Base-by-base conservation (phyloP, 2,113 vertebrate species). In the Hippopotamus amphibius region DNA sequence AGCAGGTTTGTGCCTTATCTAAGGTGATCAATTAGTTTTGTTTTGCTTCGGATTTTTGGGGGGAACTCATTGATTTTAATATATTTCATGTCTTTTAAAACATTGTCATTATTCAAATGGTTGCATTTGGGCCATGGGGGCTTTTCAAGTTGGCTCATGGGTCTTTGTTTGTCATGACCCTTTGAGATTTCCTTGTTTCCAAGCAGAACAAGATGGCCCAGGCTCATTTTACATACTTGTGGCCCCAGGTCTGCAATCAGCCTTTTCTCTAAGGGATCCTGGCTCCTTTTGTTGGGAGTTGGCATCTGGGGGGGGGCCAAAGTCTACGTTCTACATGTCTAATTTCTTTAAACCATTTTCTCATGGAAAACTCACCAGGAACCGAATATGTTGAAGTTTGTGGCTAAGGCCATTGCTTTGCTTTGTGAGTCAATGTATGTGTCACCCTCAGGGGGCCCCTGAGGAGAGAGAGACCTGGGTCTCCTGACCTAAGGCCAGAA, bases 21-120 rank as follows among this genome's bases (percentile, higher is more conserved):
- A 93, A 86, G 79, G 50, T 94, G 82, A 89, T 79, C 30, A n/a
- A 80, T 89, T 89, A 77, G 83, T 93, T 93, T 90, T 68, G 86
- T 92, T 92, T 88, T 88, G 68, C 77, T 93, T 94, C 43, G 59
- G 24, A 30, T 83, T 8, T 57, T 81, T 84, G 92, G 10, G 3
- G 69, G 26, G 53, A 89, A 84, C 66, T 43, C 26, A 53, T 30
- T 24, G 82, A 88, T 79, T 84, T 85, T 94, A 80, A 90, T 97
- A 4, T 65, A 77, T 76, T 77, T 81, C 37, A 50, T n/a, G 65
- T 81, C 22, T 91, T 92, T 93, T 16, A 71, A 81, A 81, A 89
- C 30, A 68, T 48, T 82, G 24, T 76, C 46, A 13, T 96, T 93
- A 95, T 79, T 93, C 72, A 89, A 19, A 72, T 66, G 66, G 43